A percentile compares a stretch with the other conserved stretches of the same genome.
Evolutionary conservation across 2,113 vertebrate genomes (phyloP).

Genomic region (Myrmophylax atrothorax): DNA sequence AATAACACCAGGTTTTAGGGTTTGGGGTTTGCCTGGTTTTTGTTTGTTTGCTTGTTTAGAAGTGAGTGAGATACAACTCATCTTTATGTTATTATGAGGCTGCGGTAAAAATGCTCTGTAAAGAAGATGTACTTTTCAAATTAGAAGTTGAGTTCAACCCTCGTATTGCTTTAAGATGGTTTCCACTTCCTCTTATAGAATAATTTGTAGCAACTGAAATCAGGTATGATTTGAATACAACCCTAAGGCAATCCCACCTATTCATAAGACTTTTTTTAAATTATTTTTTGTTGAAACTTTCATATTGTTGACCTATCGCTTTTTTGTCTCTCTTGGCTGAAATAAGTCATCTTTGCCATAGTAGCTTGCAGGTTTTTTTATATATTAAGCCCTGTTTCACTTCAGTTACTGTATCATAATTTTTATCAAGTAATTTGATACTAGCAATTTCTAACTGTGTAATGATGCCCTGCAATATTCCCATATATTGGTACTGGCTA

Average conservation of each 20-base stretch:
- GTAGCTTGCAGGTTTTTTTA: not conserved
- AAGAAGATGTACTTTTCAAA: conserved; percentile 70
- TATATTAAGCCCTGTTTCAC: not conserved
- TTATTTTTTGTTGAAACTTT: not conserved
- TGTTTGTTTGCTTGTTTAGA: not conserved
- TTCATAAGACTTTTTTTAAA: not conserved
- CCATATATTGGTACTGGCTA: not conserved
- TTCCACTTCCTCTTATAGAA: conserved; percentile 5
- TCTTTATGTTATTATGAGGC: conserved; percentile 68
- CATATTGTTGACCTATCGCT: not conserved
- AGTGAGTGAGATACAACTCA: conserved; percentile 49
- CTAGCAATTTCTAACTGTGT: not conserved
- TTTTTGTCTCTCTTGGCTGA: not conserved
- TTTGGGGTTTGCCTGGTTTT: not conserved
- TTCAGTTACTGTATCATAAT: not conserved
- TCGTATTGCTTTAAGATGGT: conserved; percentile 23
- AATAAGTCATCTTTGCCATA: not conserved
- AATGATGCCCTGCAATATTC: not conserved
- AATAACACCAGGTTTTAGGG: conserved; percentile 42
- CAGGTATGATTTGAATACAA: conserved; percentile 30
- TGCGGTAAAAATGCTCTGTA: conserved; percentile 61
- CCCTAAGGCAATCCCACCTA: not conserved
- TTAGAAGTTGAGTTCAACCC: conserved; percentile 57
- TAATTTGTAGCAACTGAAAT: conserved; percentile 25
- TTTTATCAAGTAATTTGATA: not conserved